Conservation (phyloP, 2,888 invertebrate species). For the Fragum whitleyi region DNA sequence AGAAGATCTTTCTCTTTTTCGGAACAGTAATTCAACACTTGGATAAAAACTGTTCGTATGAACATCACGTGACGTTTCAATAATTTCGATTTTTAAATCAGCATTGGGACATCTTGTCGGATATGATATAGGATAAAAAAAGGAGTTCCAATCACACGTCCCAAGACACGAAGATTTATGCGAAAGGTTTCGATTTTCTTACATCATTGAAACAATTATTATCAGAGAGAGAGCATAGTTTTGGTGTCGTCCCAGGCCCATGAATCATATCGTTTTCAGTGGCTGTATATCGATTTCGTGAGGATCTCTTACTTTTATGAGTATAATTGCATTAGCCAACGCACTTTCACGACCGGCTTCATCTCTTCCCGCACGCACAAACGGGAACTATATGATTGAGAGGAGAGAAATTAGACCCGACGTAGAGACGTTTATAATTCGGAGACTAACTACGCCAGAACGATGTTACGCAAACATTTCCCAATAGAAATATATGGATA, state of each 20-base stretch:
- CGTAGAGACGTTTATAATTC: constrained; percentile 28
- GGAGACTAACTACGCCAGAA: constrained; percentile 6
- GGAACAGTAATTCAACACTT: too few species aligned
- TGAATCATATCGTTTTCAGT: constrained; percentile 27
- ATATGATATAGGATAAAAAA: constrained; percentile 15
- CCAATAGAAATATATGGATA: constrained; percentile 3
- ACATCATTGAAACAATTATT: constrained; percentile 19
- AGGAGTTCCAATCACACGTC: constrained; percentile 11
- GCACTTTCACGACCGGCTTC: constrained; percentile 45
- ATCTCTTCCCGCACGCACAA: constrained; percentile 50
- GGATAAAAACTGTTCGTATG: background rate
- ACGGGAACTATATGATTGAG: constrained; percentile 32
- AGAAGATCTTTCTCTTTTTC: too few species aligned
- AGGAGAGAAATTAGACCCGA: constrained; percentile 39
- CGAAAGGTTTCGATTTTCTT: constrained; percentile 13
- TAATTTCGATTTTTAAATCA: background rate
- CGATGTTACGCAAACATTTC: constrained; percentile 1
- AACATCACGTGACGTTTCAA: background rate
- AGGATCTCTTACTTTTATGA: constrained; percentile 59
- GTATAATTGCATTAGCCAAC: constrained; percentile 61
- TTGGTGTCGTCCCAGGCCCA: constrained; percentile 2
- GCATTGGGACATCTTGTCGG: background rate
- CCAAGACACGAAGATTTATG: constrained; percentile 12
- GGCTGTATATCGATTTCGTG: constrained; percentile 52
- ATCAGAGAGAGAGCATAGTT: background rate